Base-by-base conservation (phyloP, 2,888 invertebrate genomes). In the Chloromyia formosa region DNA sequence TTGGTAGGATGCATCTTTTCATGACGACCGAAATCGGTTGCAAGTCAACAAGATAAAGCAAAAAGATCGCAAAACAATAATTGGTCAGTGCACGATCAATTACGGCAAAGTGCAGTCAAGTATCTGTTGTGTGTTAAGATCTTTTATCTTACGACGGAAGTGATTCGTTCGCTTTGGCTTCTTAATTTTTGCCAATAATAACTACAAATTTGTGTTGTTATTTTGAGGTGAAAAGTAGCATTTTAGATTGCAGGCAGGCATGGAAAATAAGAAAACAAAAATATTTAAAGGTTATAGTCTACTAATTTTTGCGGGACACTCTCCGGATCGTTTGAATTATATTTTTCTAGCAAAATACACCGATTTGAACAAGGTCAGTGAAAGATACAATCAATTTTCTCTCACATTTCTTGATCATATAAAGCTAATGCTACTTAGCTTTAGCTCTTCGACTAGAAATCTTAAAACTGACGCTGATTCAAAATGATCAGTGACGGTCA, bases 311-410 rank as follows among this genome's bases (percentile, higher is more conserved):
- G 35, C 61, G 61, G 61, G 35, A 35, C 61, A 14, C 1, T 20
- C 35, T 7, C 61, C 16, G n/a, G n/a, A 0, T 16, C 16, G n/a
- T 54, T 54, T 12, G 14, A 54, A n/a, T n/a, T n/a, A n/a, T n/a
- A n/a, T n/a, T n/a, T n/a, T n/a, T n/a, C n/a, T n/a, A n/a, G n/a
- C n/a, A n/a, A n/a, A n/a, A n/a, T n/a, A n/a, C n/a, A n/a, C n/a
- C 27, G 35, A 56, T 54, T 69, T 35, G 54, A 69, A 69, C 69
- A 69, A 69, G 69, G 69, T 69, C 69, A 69, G 69, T 69, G 69
- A 69, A 69, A 69, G 69, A 69, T 69, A 69, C 64, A 68, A 69
- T 69, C 27, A 69, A 69, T 69, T 69, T 56, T 69, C 69, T 69
- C 54, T 69, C 69, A 64, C 64, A 42, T 64, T 64, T 64, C 64